Evolutionary conservation across 1,140 invertebrate species (phyloP).

Genomic region (Drosophila lacteicornis): DNA sequence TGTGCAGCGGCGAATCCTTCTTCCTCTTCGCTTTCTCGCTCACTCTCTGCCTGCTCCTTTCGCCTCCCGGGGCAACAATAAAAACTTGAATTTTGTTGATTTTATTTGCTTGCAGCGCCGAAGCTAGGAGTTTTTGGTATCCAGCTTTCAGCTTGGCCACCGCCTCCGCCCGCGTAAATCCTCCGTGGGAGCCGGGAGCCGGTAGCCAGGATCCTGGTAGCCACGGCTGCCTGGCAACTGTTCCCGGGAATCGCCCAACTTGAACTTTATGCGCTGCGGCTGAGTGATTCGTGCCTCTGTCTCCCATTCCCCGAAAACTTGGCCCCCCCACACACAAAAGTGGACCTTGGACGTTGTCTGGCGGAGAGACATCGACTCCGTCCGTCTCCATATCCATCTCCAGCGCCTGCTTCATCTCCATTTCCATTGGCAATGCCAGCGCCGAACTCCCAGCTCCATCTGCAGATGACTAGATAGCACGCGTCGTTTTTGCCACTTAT

Average conservation of each 20-base stretch:
- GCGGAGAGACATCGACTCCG: slow-evolving; percentile 18
- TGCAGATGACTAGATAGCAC: slow-evolving; percentile 70
- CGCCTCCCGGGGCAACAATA: slow-evolving; percentile 71
- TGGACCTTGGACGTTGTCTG: slow-evolving; percentile 69
- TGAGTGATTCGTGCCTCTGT: slow-evolving; percentile 70
- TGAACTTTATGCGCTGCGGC: slow-evolving; percentile 79
- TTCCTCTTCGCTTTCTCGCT: background rate
- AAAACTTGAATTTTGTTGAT: slow-evolving; percentile 81
- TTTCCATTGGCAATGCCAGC: slow-evolving; percentile 17
- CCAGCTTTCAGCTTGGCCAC: slow-evolving; percentile 12
- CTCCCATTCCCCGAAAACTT: background rate
- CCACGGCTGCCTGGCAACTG: slow-evolving; percentile 60
- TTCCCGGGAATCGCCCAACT: slow-evolving; percentile 69
- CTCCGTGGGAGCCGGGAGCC: too few relatives aligned
- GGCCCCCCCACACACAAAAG: slow-evolving; percentile 36
- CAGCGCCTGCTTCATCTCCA: background rate
- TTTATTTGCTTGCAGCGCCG: slow-evolving; percentile 57
- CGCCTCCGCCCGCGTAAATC: too few relatives aligned
- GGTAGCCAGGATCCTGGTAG: background rate
- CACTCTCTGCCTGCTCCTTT: slow-evolving; percentile 7
- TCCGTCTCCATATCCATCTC: background rate
- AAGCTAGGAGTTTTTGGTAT: slow-evolving; percentile 48
- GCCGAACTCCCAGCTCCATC: slow-evolving; percentile 21
- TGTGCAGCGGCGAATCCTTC: slow-evolving; percentile 28
- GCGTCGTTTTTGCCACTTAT: slow-evolving; percentile 77